Percentiles rank a stretch among this genome's conserved stretches.
Conservation (phyloP, 2,797 vertebrate species). For the Numenius phaeopus region DNA sequence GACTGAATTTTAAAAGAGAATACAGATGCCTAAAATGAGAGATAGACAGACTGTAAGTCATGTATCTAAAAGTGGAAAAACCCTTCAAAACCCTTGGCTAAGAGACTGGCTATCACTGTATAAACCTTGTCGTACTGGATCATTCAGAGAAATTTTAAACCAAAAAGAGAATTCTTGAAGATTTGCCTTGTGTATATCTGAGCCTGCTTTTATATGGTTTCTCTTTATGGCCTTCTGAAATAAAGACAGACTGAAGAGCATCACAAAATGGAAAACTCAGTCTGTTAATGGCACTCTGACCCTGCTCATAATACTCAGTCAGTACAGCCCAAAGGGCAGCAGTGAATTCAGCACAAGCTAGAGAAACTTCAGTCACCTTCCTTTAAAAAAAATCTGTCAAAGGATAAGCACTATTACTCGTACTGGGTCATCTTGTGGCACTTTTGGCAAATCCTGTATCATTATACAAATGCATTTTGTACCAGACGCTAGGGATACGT, state of each 20-base stretch:
- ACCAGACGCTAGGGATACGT: background rate
- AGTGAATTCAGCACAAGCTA: background rate
- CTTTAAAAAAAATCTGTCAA: background rate
- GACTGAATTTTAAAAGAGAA: background rate
- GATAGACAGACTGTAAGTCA: background rate
- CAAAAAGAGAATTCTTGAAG: background rate
- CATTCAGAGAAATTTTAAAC: background rate
- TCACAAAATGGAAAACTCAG: background rate
- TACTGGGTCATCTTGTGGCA: background rate
- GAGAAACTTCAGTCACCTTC: background rate
- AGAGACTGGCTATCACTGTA: background rate
- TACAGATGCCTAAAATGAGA: background rate
- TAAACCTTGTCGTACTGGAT: background rate
- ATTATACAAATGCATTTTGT: background rate
- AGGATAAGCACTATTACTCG: background rate
- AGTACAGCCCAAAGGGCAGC: background rate
- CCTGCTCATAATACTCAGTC: background rate
- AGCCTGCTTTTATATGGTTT: background rate
- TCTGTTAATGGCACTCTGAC: background rate
- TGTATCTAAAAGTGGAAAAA: background rate
- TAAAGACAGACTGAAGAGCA: background rate
- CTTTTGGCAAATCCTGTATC: background rate
- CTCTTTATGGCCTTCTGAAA: background rate
- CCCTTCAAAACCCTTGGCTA: background rate
- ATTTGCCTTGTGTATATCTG: background rate